Percentiles rank a stretch among this genome's conserved stretches.
Conservation (phyloP, 2,113 vertebrate species). For the Thunnus maccoyii region DNA sequence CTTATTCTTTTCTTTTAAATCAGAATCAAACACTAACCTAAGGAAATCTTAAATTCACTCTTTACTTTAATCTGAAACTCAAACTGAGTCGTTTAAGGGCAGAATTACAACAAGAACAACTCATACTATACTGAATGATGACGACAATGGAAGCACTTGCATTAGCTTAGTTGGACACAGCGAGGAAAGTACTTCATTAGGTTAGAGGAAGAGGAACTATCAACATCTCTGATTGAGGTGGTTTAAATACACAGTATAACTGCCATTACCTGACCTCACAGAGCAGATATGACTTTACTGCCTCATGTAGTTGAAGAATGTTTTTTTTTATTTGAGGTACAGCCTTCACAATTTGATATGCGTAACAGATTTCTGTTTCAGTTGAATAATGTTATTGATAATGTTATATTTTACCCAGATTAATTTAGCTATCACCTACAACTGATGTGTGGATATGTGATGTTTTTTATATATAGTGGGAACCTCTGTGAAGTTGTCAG, state of each 20-base stretch:
- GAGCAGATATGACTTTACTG: background rate
- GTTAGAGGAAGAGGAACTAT: slow-evolving; percentile 27
- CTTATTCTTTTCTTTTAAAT: background rate
- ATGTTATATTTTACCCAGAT: background rate
- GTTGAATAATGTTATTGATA: background rate
- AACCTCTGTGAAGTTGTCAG: too few relatives aligned
- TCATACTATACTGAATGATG: background rate
- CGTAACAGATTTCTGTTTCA: background rate
- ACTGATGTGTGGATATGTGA: too few relatives aligned
- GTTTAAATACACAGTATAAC: slow-evolving; percentile 7
- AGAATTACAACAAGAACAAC: background rate
- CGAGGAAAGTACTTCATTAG: slow-evolving; percentile 46
- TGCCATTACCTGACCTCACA: background rate
- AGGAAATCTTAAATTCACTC: background rate
- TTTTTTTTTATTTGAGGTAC: background rate
- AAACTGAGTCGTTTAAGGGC: background rate
- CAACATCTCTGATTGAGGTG: slow-evolving; percentile 20
- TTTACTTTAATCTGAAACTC: background rate
- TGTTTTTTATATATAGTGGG: too few relatives aligned
- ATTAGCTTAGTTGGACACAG: slow-evolving; percentile 11
- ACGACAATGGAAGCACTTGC: background rate
- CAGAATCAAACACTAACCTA: background rate
- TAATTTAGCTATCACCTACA: too few relatives aligned
- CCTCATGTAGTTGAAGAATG: background rate
- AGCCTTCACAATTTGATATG: background rate